These are phyloP conservation scores for Wiebesia pumilae DNA, from an alignment of 1,140 invertebrate species.

Conservation along the genomic window DNA sequence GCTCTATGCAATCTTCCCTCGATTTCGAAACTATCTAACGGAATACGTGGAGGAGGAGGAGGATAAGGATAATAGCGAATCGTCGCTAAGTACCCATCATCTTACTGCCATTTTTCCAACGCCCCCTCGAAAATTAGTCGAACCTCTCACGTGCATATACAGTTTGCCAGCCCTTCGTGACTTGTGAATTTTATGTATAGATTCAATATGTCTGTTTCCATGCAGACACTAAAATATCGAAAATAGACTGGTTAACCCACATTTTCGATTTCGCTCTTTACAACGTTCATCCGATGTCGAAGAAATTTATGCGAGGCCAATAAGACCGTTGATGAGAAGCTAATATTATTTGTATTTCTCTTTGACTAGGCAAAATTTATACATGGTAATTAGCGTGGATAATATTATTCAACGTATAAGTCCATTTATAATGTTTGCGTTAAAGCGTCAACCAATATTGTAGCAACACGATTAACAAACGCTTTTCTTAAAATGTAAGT, in stretches of 20 bases:
- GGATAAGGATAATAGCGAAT: neutral
- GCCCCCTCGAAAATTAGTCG: neutral
- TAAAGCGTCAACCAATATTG: too few species aligned
- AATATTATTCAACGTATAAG: too few species aligned
- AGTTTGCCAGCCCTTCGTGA: neutral
- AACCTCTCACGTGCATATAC: neutral
- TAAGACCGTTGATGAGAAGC: too few species aligned
- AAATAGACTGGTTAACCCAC: constrained; percentile 31
- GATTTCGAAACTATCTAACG: constrained; percentile 23
- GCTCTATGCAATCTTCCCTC: neutral
- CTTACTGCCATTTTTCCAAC: neutral
- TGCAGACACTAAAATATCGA: neutral
- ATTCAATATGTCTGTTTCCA: neutral
- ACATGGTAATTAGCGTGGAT: too few species aligned
- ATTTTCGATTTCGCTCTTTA: constrained; percentile 24
- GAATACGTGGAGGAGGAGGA: neutral
- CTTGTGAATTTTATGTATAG: neutral
- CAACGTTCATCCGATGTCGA: neutral
- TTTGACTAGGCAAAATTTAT: too few species aligned
- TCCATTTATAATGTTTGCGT: too few species aligned
- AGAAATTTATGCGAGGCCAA: too few species aligned
- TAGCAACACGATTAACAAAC: too few species aligned
- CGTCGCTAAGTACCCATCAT: neutral
- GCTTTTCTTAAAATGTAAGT: too few species aligned
- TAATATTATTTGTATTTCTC: neutral